Conservation (phyloP, 53 echinoderm and acorn worm genomes). For the Holothuria leucospilota region DNA sequence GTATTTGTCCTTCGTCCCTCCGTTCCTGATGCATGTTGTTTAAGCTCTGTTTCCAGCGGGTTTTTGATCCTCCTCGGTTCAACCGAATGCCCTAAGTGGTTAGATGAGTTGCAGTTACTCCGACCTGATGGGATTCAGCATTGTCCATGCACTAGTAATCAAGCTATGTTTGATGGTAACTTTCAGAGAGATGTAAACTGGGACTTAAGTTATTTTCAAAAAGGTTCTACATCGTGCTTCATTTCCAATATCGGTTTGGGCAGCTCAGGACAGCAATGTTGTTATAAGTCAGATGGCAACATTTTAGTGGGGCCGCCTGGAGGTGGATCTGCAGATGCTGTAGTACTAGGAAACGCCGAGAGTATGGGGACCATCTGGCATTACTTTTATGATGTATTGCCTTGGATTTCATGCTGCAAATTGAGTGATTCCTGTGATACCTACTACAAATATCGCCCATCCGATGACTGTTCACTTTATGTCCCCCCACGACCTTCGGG, state of each 20-base stretch:
- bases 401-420: conserved; percentile 64
- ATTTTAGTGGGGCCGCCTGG: conserved; percentile 62
- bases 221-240: conserved; percentile 51
- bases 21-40: not conserved
- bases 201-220: conserved; percentile 31
- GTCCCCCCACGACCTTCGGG: conserved; percentile 60
- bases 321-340: conserved; percentile 70
- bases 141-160: conserved; percentile 58
- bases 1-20: not conserved
- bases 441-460: conserved; percentile 68
- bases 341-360: conserved; percentile 10
- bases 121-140: not conserved
- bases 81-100: not conserved
- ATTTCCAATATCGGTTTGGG: conserved; percentile 44
- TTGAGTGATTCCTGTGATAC: conserved; percentile 32
- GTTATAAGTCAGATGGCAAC: conserved; percentile 60
- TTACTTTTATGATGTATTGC: conserved; percentile 59
- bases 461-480: conserved; percentile 65
- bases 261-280: conserved; percentile 70
- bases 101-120: not conserved
- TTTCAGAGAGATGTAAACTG: conserved; percentile 21
- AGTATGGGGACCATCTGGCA: conserved; percentile 42
- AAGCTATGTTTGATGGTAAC: conserved; percentile 53
- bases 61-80: conserved; percentile 2
- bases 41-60: not conserved